Conservation (phyloP, 1,140 invertebrate genomes). For the Akabosia matsudoensis region DNA sequence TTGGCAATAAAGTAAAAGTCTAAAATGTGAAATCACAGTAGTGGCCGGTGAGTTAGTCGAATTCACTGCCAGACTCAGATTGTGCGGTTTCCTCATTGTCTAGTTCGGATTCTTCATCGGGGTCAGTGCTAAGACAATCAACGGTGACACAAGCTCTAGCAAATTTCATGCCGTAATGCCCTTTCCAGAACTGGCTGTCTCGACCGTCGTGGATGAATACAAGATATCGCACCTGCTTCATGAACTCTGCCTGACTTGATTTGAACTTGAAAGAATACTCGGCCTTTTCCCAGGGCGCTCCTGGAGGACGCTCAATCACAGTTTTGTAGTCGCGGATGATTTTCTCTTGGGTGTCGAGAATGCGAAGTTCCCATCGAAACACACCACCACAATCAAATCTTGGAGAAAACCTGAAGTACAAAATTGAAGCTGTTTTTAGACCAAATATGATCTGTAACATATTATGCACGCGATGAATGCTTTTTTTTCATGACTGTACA, state of each 20-base stretch:
- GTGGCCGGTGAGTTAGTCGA: no score
- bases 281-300: neutral
- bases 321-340: slow-evolving; percentile 1
- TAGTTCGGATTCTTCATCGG: neutral
- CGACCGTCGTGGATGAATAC: slow-evolving; percentile 5
- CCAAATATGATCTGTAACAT: no score
- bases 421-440: neutral
- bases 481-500: neutral
- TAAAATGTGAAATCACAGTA: no score
- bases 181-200: slow-evolving; percentile 17
- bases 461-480: neutral
- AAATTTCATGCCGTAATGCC: slow-evolving; percentile 16
- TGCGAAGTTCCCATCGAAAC: neutral
- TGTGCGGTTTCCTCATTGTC: neutral
- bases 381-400: neutral
- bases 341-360: slow-evolving; percentile 5
- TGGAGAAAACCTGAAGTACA: neutral
- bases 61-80: neutral
- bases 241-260: neutral
- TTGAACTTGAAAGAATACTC: slow-evolving; percentile 6
- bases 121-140: neutral
- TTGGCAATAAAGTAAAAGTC: no score
- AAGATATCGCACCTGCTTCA: neutral
- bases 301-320: neutral
- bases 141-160: slow-evolving; percentile 1